A percentile compares a stretch with the other conserved stretches of the same genome.
Conservation (phyloP, 2,113 vertebrate species). For the Silurus asotus region DNA sequence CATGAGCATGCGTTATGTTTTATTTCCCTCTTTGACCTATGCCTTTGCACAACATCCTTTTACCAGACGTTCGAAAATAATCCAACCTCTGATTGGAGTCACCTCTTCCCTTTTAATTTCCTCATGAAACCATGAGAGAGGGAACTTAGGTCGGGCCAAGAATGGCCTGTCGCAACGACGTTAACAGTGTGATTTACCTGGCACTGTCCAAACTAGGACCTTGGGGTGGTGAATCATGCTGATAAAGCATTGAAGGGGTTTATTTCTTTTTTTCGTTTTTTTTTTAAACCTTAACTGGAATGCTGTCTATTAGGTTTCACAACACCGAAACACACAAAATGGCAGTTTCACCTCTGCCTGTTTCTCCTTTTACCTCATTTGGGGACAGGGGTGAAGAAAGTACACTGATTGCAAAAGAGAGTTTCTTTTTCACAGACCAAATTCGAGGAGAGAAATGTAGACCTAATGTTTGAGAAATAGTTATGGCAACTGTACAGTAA, state of each 20-base stretch:
- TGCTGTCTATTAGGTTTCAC: constrained; percentile 55
- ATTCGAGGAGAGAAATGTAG: constrained; percentile 34
- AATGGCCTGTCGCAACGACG: constrained; percentile 67
- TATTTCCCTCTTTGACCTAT: constrained; percentile 51
- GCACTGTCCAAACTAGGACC: constrained; percentile 47
- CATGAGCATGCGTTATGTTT: constrained; percentile 54
- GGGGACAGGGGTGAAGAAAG: constrained; percentile 56
- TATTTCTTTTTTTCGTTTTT: constrained; percentile 28
- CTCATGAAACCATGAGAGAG: constrained; percentile 76
- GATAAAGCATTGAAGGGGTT: constrained; percentile 53
- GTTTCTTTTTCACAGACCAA: constrained; percentile 31
- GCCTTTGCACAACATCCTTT: constrained; percentile 53
- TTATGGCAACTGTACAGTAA: constrained; percentile 24
- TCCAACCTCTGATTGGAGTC: constrained; percentile 69
- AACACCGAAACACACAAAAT: constrained; percentile 58
- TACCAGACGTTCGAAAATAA: constrained; percentile 70
- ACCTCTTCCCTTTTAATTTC: constrained; percentile 81
- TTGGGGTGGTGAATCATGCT: constrained; percentile 58
- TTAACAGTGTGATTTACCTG: constrained; percentile 55
- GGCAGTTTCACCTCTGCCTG: constrained; percentile 60
- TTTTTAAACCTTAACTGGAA: constrained; percentile 52
- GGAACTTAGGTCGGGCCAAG: constrained; percentile 74
- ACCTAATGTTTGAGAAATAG: constrained; percentile 21
- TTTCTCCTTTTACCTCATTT: constrained; percentile 62
- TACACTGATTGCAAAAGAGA: constrained; percentile 52